A percentile compares a stretch with the other conserved stretches of the same genome.
These are phyloP conservation scores for Ips nitidus DNA, from an alignment of 1,140 invertebrate genomes.

Conservation along the genomic window DNA sequence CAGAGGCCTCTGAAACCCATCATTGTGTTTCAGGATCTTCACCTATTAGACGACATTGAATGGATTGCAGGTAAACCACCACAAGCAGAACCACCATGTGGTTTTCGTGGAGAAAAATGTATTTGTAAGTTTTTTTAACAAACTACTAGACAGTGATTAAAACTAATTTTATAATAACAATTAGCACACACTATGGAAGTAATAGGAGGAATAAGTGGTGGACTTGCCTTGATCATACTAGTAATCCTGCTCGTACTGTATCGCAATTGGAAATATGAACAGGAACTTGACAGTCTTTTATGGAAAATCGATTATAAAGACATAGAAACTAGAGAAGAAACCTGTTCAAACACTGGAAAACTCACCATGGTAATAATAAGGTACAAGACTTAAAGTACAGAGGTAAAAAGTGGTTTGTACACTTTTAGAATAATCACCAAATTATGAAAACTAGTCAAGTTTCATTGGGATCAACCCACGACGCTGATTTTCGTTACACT, in stretches of 20 bases:
- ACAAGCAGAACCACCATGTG: constrained; percentile 90
- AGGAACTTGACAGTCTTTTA: constrained; percentile 88
- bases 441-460: constrained; percentile 80
- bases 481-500: constrained; percentile 81
- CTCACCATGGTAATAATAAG: constrained; percentile 37
- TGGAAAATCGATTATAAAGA: constrained; percentile 97
- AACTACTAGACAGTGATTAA: background rate
- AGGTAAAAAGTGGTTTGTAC: too few relatives aligned
- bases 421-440: constrained; percentile 49
- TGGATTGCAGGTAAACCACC: constrained; percentile 79
- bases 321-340: constrained; percentile 67
- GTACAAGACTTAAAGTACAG: background rate
- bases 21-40: constrained; percentile 61
- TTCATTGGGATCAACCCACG: constrained; percentile 82
- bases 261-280: constrained; percentile 92
- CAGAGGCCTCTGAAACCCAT: too few relatives aligned
- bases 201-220: constrained; percentile 74
- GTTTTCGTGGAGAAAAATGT: constrained; percentile 89
- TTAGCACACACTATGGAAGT: constrained; percentile 81
- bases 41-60: constrained; percentile 66
- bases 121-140: constrained; percentile 66
- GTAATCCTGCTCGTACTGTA: constrained; percentile 72
- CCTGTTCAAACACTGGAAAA: background rate
- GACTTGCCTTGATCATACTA: constrained; percentile 67
- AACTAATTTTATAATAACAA: background rate